Conservation (phyloP, 1,140 invertebrate genomes). For the Dufourea novaeangliae region DNA sequence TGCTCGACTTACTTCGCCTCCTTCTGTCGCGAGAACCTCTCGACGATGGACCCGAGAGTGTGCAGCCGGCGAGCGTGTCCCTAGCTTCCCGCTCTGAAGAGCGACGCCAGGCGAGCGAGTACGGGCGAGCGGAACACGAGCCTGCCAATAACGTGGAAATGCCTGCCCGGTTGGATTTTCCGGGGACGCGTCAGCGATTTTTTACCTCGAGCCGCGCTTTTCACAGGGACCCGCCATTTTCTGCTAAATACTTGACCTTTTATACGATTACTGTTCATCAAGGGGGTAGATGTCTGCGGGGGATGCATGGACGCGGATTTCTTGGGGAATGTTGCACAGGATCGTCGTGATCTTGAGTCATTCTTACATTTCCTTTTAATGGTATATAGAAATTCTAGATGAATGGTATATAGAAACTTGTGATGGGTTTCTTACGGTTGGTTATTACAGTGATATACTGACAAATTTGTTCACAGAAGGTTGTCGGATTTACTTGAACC, state of each 20-base stretch:
- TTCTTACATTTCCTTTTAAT: too few species aligned
- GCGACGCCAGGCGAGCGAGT: background rate
- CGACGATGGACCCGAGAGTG: background rate
- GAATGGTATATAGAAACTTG: too few species aligned
- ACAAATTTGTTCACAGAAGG: too few species aligned
- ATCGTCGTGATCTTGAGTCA: too few species aligned
- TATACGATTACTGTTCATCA: background rate
- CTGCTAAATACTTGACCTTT: constrained; percentile 2
- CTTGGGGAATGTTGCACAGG: too few species aligned
- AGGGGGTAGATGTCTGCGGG: too few species aligned
- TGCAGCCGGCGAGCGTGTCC: constrained; percentile 27
- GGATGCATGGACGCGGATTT: too few species aligned
- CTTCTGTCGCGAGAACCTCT: background rate
- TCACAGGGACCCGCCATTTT: background rate
- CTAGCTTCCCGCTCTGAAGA: background rate
- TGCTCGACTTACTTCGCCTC: constrained; percentile 53
- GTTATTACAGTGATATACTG: too few species aligned
- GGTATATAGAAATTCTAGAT: too few species aligned
- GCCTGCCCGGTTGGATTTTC: background rate
- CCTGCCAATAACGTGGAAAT: constrained; percentile 14
- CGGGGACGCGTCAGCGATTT: constrained; percentile 22
- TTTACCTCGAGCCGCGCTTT: constrained; percentile 7
- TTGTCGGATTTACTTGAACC: too few species aligned
- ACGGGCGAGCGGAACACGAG: background rate
- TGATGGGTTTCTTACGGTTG: too few species aligned